A percentile compares a stretch with the other conserved stretches of the same genome.
These are phyloP conservation scores for Xylophagus ater DNA, from an alignment of 2,888 invertebrate genomes.

Conservation along the genomic window DNA sequence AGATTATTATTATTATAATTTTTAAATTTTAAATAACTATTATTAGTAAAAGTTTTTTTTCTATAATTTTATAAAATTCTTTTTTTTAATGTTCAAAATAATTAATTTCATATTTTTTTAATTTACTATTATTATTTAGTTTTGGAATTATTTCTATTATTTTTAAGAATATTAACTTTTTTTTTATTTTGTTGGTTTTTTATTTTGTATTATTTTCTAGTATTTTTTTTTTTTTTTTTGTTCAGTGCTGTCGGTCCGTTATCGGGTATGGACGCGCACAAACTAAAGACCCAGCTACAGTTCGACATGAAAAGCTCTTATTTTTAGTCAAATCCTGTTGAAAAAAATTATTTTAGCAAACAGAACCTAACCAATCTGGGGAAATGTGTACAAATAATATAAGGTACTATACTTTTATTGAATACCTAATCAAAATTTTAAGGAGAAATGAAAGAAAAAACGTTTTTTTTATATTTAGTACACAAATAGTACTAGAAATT, in stretches of 20 bases:
- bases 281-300: slow-evolving; percentile 17
- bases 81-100: background rate
- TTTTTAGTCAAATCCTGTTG: too few relatives aligned
- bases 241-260: slow-evolving; percentile 21
- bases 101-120: background rate
- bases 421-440: too few relatives aligned
- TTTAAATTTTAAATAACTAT: background rate
- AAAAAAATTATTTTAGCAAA: too few relatives aligned
- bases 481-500: too few relatives aligned
- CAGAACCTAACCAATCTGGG: too few relatives aligned
- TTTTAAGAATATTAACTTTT: background rate
- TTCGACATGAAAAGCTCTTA: too few relatives aligned
- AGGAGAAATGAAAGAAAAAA: too few relatives aligned
- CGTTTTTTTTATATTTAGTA: too few relatives aligned
- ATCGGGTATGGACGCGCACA: slow-evolving; percentile 25
- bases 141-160: background rate
- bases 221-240: background rate
- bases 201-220: too few relatives aligned
- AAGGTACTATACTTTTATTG: too few relatives aligned
- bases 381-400: too few relatives aligned
- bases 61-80: background rate
- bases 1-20: background rate
- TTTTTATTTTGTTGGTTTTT: too few relatives aligned
- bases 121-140: background rate
- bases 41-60: background rate